Base-by-base conservation (phyloP, 2,113 vertebrate species). In the Indicator indicator region DNA sequence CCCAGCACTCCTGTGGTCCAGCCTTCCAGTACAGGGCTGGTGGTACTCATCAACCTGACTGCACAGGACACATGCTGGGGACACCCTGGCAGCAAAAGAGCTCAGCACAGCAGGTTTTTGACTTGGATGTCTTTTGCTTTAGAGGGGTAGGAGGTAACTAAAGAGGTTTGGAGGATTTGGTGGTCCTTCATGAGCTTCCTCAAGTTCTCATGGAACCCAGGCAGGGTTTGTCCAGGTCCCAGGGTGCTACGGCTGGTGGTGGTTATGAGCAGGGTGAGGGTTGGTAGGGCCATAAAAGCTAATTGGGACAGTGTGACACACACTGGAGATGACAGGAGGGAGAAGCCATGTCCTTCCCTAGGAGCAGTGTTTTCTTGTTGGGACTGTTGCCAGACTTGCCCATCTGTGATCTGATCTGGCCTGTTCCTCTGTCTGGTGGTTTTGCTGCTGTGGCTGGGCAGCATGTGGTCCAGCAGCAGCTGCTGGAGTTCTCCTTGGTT, bases 311-410 rank as follows among this genome's bases (percentile, higher is more conserved):
- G 44, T 21, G 42, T 77, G 70, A 18, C 54, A 52, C 27, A 9
- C 1, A 12, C 68, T 64, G 77, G 50, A 50, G 83, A 55, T 83
- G 81, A 58, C 48, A 30, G 62, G 77, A 68, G 28, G 10, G 36
- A 76, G 85, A 30, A 89, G 36, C 55, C 0, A 0, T 58, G 9
- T 33, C 80, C 56, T 71, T 63, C 50, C 2, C 2, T 40, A 36
- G 56, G 67, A 91, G 46, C 50, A 28, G 81, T 0, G 2, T 36
- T 87, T 78, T 74, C 24, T 62, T 46, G 8, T 10, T 48, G 89
- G 84, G 82, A 14, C n/a, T 27, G 27, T 42, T 83, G 91, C 94
- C 95, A 95, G 90, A 3, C 73, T 54, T 71, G 65, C 75, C 91
- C 86, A 73, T 92, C 81, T 93, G 92, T 72, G 83, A 58, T 54